These are phyloP conservation scores for Smittia aterrima DNA, from an alignment of 2,888 invertebrate species.

Conservation along the genomic window DNA sequence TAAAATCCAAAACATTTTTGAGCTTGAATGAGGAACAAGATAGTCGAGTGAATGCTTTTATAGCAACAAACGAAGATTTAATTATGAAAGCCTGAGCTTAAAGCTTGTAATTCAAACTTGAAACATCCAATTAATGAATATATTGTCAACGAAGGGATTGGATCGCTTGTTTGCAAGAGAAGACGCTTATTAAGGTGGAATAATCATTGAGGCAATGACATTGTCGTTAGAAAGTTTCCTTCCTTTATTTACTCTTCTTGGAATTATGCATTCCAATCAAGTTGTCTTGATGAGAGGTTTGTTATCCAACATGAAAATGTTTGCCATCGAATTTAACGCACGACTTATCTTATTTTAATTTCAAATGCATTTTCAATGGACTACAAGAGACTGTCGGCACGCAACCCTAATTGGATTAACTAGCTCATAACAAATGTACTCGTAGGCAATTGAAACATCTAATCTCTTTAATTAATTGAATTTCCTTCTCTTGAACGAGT, in stretches of 20 bases:
- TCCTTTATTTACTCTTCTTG: background rate
- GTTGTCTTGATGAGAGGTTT: background rate
- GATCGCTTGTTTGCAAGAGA: background rate
- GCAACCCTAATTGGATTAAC: slow-evolving; percentile 33
- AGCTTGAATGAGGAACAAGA: background rate
- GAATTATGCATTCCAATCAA: background rate
- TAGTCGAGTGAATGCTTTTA: background rate
- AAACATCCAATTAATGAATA: background rate
- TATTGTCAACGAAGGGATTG: background rate
- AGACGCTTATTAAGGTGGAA: background rate
- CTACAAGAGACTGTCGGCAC: too few species aligned
- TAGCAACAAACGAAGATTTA: background rate
- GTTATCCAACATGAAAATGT: too few species aligned
- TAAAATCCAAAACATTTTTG: background rate
- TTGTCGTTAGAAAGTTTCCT: too few species aligned
- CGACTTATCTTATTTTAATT: too few species aligned
- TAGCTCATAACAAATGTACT: slow-evolving; percentile 6
- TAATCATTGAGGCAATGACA: background rate
- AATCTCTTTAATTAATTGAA: slow-evolving; percentile 38
- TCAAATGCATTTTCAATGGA: too few species aligned
- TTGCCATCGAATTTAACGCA: too few species aligned
- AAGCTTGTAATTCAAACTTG: background rate
- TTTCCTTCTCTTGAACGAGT: background rate
- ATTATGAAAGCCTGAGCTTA: background rate
- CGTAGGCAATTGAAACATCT: slow-evolving; percentile 6